Conservation (phyloP, 2,113 vertebrate species). For the Lepidothrix coronata region DNA sequence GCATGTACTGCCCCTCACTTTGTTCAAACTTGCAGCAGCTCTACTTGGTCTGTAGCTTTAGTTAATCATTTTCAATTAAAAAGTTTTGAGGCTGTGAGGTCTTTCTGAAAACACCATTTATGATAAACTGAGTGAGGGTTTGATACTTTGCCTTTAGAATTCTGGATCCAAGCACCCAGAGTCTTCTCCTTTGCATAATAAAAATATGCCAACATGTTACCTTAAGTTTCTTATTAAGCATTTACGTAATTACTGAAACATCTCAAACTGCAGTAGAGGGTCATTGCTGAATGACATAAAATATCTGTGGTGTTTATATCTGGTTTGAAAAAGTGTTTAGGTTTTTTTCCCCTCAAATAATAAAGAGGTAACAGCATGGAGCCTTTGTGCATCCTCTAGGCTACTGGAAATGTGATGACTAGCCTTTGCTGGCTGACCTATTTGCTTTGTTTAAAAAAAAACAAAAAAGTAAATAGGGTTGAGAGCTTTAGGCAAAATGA, state of each 20-base stretch:
- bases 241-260: neutral
- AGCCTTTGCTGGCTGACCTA: neutral
- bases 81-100: neutral
- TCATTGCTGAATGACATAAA: neutral
- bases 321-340: neutral
- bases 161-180: neutral
- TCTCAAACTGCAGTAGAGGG: neutral
- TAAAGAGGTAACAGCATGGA: neutral
- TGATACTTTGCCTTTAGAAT: neutral
- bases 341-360: neutral
- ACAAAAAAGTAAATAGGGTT: neutral
- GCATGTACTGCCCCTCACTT: neutral
- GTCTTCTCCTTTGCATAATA: neutral
- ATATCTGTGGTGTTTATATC: neutral
- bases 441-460: neutral
- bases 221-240: neutral
- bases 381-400: neutral
- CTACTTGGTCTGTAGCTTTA: neutral
- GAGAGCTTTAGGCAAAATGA: neutral
- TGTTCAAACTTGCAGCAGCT: neutral
- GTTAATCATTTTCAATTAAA: neutral
- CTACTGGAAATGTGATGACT: neutral
- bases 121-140: neutral
- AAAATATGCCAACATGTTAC: accelerated
- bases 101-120: neutral